Percentiles rank a stretch among this genome's conserved stretches.
These are phyloP conservation scores for Pristionchus entomophagus DNA, from an alignment of 2,888 invertebrate genomes.

Conservation along the genomic window DNA sequence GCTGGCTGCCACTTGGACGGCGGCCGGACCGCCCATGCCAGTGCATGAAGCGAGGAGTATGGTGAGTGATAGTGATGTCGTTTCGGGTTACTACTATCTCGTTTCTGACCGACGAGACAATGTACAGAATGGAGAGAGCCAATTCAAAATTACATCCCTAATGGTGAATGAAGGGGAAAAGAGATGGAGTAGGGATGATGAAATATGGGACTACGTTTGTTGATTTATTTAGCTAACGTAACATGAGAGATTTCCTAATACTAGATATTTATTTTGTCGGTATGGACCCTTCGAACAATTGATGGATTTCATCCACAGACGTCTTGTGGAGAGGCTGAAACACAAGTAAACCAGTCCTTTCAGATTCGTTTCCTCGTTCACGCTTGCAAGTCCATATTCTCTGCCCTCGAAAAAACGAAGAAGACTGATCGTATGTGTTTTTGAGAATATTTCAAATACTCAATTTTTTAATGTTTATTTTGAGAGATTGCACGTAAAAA, in stretches of 20 bases:
- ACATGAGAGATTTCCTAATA: too few species aligned
- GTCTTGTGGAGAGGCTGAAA: background rate
- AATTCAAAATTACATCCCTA: too few species aligned
- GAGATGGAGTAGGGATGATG: too few species aligned
- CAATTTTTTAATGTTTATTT: background rate
- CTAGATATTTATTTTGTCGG: too few species aligned
- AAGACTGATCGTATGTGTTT: conserved; percentile 38
- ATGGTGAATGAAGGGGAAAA: conserved; percentile 50
- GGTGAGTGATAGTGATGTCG: conserved; percentile 52
- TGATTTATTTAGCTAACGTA: too few species aligned
- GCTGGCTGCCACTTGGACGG: conserved; percentile 41
- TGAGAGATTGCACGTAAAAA: too few species aligned
- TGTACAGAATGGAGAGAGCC: too few species aligned
- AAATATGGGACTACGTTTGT: too few species aligned
- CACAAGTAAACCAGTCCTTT: background rate
- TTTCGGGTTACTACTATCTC: too few species aligned
- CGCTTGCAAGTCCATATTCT: background rate
- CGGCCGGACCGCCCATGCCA: conserved; percentile 49
- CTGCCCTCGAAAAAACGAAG: background rate
- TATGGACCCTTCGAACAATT: too few species aligned
- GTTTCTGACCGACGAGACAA: too few species aligned
- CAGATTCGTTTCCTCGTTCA: conserved; percentile 42
- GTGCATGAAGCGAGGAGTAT: conserved; percentile 57
- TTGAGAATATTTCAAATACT: background rate
- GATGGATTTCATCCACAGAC: too few species aligned